Base-by-base conservation (phyloP, 2,113 vertebrate genomes). In the Sinosuthora webbiana region DNA sequence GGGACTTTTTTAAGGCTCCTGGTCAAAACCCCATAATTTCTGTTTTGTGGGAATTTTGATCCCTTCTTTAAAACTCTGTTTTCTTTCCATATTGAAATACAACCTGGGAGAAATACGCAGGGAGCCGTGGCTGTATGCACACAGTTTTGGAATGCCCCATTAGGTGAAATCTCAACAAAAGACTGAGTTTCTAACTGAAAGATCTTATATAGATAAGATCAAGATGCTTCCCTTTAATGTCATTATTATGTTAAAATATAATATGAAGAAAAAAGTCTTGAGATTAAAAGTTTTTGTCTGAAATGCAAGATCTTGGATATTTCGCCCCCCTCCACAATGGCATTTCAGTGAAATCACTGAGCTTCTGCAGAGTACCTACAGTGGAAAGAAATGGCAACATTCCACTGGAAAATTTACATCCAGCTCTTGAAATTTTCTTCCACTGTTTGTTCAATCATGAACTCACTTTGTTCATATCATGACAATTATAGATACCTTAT, bases 311-410 rank as follows among this genome's bases (percentile, higher is more conserved):
- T 28, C 31, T 83, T 53, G 45, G 28, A 35, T 59, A 65, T 70
- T 64, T 53, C 0, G 0, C 1, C 19, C 11, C 15, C 18, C 15
- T 86, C 22, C 15, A 4, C 44, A 77, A 3, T 4, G 37, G 27
- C 75, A 86, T 70, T 80, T 91, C 71, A 79, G 18, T 90, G 70
- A 91, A 95, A 89, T n/a, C 21, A 42, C 33, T 30, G 15, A n/a
- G 27, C 28, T 89, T 83, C 44, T 74, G 47, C 56, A 56, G 70
- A 84, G 42, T 57, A 70, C 23, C 37, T 50, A 42, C 28, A 67
- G 41, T 10, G 42, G 52, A 75, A 53, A 22, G 22, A 57, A 75
- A 91, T 44, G 55, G 50, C 30, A 90, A 53, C 4, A 53, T 80
- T 90, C 45, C 63, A 63, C 55, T 57, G 55, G 31, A 88, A 79